Conservation (phyloP, 2,113 vertebrate species). For the Myotis yumanensis region DNA sequence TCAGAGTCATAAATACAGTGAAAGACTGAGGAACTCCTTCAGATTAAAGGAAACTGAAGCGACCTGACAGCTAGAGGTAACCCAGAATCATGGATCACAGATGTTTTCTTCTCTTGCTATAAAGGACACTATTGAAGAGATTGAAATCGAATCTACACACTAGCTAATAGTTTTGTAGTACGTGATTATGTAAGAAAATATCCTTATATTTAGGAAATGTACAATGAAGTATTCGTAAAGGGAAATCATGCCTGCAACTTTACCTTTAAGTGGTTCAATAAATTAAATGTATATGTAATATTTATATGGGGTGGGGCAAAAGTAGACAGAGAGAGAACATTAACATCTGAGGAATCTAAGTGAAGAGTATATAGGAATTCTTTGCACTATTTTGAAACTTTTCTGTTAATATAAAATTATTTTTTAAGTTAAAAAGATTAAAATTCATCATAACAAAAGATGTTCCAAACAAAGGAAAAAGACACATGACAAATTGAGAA, state of each 20-base stretch:
- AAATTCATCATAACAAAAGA: too few relatives aligned
- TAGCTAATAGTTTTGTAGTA: not conserved
- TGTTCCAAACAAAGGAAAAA: too few relatives aligned
- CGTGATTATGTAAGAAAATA: not conserved
- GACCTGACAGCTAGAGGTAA: not conserved
- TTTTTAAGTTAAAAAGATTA: too few relatives aligned
- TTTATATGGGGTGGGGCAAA: not conserved
- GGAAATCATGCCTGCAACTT: not conserved
- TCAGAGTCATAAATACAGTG: not conserved
- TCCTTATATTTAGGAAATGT: slow-evolving; percentile 25
- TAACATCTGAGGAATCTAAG: too few relatives aligned
- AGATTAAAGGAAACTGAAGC: not conserved
- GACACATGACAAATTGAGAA: too few relatives aligned
- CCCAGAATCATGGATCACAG: not conserved
- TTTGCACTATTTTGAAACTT: not conserved
- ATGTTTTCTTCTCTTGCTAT: not conserved
- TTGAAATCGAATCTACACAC: not conserved
- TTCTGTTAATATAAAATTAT: not conserved
- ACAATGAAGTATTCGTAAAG: not conserved
- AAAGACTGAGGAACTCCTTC: not conserved
- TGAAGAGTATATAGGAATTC: too few relatives aligned
- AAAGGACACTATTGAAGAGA: not conserved
- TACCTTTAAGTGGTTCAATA: not conserved
- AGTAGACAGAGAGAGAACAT: not conserved
- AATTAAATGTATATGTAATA: not conserved